A percentile compares a stretch with the other conserved stretches of the same genome.
phyloP scores from a whole-genome alignment of 35 echinoderm and acorn worm species.

The Apostichopus californicus region DNA sequence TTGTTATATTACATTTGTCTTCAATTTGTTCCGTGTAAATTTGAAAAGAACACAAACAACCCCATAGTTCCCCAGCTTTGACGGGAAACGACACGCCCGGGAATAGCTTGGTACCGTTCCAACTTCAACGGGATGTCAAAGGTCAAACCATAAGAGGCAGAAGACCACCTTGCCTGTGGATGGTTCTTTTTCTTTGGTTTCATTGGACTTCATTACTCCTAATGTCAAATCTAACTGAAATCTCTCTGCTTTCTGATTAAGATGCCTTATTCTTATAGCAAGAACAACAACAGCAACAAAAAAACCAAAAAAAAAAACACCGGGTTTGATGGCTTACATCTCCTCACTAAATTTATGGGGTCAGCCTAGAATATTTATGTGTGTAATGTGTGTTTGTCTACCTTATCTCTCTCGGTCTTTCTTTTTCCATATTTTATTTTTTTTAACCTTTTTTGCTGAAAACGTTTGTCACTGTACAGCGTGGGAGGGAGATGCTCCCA shows the following conservation, averaged over 20 bases:
- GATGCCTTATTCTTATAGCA: no score
- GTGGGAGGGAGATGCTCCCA: background rate
- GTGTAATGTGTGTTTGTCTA: background rate
- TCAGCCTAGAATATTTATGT: conserved; percentile 9
- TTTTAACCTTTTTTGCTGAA: no score
- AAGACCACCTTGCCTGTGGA: conserved; percentile 16
- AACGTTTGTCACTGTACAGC: background rate
- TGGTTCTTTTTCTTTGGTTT: background rate
- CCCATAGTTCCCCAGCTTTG: background rate
- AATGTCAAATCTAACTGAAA: background rate
- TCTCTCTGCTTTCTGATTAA: background rate
- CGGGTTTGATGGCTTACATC: background rate
- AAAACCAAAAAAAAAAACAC: background rate
- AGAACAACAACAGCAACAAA: no score
- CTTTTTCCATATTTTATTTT: no score
- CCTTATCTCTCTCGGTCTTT: background rate
- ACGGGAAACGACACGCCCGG: background rate
- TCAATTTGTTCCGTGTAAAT: background rate
- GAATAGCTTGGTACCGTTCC: background rate
- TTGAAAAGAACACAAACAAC: conserved; percentile 5
- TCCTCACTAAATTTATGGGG: background rate
- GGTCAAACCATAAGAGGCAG: background rate
- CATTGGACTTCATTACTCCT: background rate
- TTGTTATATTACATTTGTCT: conserved; percentile 1
- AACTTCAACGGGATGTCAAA: background rate